phyloP scores from a whole-genome alignment of 2,797 vertebrate genomes.

The Okamejei kenojei region DNA sequence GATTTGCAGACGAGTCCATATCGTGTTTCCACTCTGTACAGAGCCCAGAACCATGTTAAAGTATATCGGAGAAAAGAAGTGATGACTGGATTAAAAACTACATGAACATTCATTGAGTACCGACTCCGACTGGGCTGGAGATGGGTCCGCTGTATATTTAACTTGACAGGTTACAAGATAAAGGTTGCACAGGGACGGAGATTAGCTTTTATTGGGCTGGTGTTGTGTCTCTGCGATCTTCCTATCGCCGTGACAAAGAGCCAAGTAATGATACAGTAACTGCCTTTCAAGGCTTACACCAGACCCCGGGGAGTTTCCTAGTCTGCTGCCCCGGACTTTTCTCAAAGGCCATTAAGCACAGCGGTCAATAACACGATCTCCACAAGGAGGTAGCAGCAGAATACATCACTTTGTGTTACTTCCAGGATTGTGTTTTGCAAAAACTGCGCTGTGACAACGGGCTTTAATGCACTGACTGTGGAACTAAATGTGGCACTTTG shows the following conservation, averaged over 20 bases:
- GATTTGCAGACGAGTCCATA: too few relatives aligned
- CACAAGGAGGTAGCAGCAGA: background rate
- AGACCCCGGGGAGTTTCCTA: background rate
- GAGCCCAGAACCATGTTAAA: background rate
- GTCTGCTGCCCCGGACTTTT: background rate
- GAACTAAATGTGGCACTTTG: background rate
- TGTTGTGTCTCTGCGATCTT: conserved; percentile 9
- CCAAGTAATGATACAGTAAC: conserved; percentile 20
- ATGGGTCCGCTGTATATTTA: conserved; percentile 4
- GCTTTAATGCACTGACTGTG: background rate
- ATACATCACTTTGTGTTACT: conserved; percentile 6
- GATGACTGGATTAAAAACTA: conserved; percentile 21
- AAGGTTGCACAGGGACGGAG: background rate
- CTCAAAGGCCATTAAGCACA: conserved; percentile 11
- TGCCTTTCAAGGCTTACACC: conserved; percentile 22
- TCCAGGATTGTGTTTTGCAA: background rate
- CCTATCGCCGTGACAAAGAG: background rate
- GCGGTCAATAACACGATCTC: conserved; percentile 13
- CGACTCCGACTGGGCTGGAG: background rate
- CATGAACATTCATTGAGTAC: background rate
- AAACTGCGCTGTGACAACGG: too few relatives aligned
- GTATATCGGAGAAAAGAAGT: conserved; percentile 7
- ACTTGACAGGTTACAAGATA: conserved; percentile 30
- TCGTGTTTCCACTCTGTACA: background rate
- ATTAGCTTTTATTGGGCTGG: background rate